Evolutionary conservation across 2,888 invertebrate species (phyloP), one percentile per base, ranked within the genome.

Genomic region (Digitonthophagus gazella): DNA sequence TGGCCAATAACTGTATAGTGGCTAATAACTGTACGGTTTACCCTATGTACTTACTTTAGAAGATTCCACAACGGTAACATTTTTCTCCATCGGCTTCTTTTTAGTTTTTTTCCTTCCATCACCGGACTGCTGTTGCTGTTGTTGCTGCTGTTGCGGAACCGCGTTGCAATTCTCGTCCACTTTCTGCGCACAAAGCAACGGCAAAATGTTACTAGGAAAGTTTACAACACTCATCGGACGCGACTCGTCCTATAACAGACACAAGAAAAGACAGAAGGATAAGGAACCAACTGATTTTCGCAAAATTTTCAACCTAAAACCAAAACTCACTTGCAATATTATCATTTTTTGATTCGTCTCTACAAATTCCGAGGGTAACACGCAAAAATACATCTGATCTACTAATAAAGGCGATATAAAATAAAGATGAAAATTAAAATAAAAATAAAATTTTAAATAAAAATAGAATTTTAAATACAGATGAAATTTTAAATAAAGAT

Each of bases 121-220:
- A 75, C 84, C 82, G 73, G 83, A 80, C 67, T 84, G 83, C 67
- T 85, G 83, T n/a, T 61, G 75, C 84, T 82, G 73, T 11, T 44
- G 28, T 11, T 84, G 83, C 68, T 85, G 83, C 18, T 61, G 75
- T 84, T 82, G 73, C 67, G 85, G 83, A 67, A 93, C 84, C 54
- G 92, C 87, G 81, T 93, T 93, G 71, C 92, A 92, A 80, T 93
- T 93, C 83, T 93, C 93, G 83, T 93, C 93, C 71, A 91, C 84
- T 82, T 20, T 61, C 61, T 61, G 61, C 61, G 61, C 18, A 14
- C 20, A 61, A 18, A 61, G 3, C 18, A 61, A 61, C 61, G 61
- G 61, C 61, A 61, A 61, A 20, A 61, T 11, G 20, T 61, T 61
- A 61, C 16, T 61, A 44, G 28, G 28, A 5, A 61, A 61, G 61